Conservation (phyloP, 2,797 vertebrate species). For the Helostoma temminkii region DNA sequence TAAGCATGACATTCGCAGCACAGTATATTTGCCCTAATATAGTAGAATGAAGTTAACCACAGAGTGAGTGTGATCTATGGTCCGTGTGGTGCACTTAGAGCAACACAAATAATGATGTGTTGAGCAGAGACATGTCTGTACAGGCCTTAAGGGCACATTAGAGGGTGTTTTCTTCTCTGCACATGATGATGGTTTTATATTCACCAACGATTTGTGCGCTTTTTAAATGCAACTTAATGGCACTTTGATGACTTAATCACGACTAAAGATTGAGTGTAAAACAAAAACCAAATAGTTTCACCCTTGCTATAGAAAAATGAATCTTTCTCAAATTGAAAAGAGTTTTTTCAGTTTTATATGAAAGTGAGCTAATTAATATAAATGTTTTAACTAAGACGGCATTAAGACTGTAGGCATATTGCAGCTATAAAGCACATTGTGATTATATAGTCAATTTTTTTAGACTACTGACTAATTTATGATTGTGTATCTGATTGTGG, state of each 20-base stretch:
- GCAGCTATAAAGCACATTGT: no score
- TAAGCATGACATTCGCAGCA: constrained; percentile 58
- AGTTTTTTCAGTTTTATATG: background rate
- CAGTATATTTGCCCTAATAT: constrained; percentile 61
- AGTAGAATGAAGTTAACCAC: constrained; percentile 55
- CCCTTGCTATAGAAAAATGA: background rate
- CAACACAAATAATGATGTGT: constrained; percentile 69
- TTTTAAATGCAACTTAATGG: constrained; percentile 14
- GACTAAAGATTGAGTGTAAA: background rate
- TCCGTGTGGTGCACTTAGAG: constrained; percentile 55
- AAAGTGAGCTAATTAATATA: background rate
- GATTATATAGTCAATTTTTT: background rate
- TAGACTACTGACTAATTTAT: background rate
- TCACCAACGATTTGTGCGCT: background rate
- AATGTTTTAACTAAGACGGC: background rate
- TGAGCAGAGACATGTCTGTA: constrained; percentile 53
- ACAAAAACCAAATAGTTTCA: background rate
- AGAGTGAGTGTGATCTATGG: constrained; percentile 66
- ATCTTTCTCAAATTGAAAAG: background rate
- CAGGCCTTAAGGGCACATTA: constrained; percentile 56
- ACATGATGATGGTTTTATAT: constrained; percentile 48
- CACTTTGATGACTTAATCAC: constrained; percentile 26
- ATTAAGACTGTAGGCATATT: background rate
- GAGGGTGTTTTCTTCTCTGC: constrained; percentile 15
- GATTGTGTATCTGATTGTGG: background rate